Evolutionary conservation across 2,113 vertebrate genomes (phyloP), one percentile per base, ranked within the genome.

Genomic region (Prolemur simus): DNA sequence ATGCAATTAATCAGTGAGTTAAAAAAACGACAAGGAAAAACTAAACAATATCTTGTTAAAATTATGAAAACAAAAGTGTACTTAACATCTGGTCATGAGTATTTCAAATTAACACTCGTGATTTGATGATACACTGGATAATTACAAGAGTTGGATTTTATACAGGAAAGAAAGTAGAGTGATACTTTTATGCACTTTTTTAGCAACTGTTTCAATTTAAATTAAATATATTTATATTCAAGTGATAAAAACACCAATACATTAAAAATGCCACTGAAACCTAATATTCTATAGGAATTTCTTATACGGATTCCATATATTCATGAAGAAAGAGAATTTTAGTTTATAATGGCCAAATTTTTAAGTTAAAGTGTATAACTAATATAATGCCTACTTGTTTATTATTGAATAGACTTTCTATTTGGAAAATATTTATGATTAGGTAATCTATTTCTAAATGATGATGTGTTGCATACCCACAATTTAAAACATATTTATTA

Each of bases 361-460:
- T 86, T 89, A 47, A 32, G 4, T 54, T 78, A 76, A 84, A 29
- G 2, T 74, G 17, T 80, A 34, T 74, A 87, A 84, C 32, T 97
- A 91, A 54, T 23, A 45, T 21, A 92, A 95, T 73, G 5, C 54
- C 80, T 63, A 34, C 1, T 15, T 97, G 97, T 90, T 97, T 37
- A 39, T 76, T 81, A 39, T 73, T 78, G 78, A 29, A 37, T 95
- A 89, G 49, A 91, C 49, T 95, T 89, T 18, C 27, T 8, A 81
- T 94, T 97, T 96, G 90, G 14, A 89, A 98, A 97, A 92, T 56
- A 47, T 56, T 74, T 94, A 60, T 69, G n/a, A 89, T 83, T 73
- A 47, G 37, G 4, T 54, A 60, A 47, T 78, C 29, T 56, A 17
- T 39, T 58, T 86, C 25, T 52, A 85, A 77, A 71, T 86, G 94